phyloP scores from a whole-genome alignment of 2,888 invertebrate species.

The Conus canariensis region DNA sequence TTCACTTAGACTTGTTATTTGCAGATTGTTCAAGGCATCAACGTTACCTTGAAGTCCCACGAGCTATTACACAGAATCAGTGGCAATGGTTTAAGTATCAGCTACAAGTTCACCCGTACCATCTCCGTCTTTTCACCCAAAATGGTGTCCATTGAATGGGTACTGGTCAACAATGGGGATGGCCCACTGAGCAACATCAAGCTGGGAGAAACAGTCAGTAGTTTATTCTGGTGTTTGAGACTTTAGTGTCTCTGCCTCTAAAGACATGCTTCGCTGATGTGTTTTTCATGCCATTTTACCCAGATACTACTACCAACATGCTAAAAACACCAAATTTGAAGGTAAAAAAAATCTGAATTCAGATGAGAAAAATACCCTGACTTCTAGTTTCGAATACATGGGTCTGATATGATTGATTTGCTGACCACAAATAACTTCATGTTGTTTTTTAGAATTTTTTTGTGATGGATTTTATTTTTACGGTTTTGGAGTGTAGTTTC shows the following conservation, averaged over 20 bases:
- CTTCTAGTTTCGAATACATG: no score
- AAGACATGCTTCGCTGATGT: no score
- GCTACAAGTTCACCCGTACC: conserved; percentile 77
- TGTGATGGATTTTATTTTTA: no score
- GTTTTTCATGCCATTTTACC: no score
- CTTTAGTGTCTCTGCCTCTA: not conserved
- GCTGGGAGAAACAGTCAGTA: conserved; percentile 86
- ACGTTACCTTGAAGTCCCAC: conserved; percentile 81
- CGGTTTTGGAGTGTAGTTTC: no score
- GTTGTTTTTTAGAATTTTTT: no score
- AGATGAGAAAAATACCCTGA: no score
- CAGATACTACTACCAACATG: not conserved
- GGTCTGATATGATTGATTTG: no score
- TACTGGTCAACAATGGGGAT: conserved; percentile 87
- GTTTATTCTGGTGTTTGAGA: not conserved
- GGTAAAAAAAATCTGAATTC: no score
- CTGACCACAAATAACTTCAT: no score
- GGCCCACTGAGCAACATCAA: conserved; percentile 85
- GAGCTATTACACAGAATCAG: conserved; percentile 77
- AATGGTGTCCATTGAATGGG: conserved; percentile 90
- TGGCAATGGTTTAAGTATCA: conserved; percentile 80
- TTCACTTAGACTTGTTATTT: no score
- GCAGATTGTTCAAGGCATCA: conserved; percentile 64
- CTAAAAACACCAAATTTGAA: no score
- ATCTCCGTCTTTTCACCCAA: conserved; percentile 85